These are phyloP conservation scores for Araneus ventricosus DNA, from an alignment of 1,140 invertebrate species.

Conservation along the genomic window DNA sequence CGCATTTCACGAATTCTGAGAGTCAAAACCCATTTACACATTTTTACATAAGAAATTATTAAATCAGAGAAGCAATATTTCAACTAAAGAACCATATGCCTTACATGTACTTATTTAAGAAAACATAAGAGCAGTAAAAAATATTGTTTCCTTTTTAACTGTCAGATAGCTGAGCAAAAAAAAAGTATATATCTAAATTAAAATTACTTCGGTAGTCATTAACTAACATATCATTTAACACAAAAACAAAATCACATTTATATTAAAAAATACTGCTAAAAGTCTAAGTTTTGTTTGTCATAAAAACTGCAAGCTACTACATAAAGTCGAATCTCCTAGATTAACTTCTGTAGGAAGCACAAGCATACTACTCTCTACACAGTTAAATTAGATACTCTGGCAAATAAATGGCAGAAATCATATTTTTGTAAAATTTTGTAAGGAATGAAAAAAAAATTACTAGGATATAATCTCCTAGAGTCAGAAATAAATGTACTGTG, in stretches of 20 bases:
- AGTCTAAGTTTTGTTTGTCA: not conserved
- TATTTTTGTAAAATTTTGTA: not conserved
- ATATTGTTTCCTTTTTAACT: not conserved
- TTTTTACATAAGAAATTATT: too few relatives aligned
- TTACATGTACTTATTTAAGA: not conserved
- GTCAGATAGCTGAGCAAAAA: not conserved
- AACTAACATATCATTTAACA: not conserved
- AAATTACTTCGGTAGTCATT: not conserved
- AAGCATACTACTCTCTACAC: not conserved
- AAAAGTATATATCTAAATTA: not conserved
- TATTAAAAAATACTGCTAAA: not conserved
- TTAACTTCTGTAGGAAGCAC: not conserved
- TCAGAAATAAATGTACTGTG: too few relatives aligned
- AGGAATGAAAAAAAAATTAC: not conserved
- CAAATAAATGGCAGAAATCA: not conserved
- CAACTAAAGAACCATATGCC: not conserved
- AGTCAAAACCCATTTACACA: too few relatives aligned
- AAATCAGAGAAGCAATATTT: not conserved
- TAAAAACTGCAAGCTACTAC: conserved; percentile 21
- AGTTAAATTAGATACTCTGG: too few relatives aligned
- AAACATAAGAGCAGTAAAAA: not conserved
- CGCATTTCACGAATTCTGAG: too few relatives aligned
- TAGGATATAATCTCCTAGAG: too few relatives aligned
- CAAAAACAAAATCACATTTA: not conserved
- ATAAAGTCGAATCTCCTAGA: not conserved